Percentiles rank a stretch among this genome's conserved stretches.
Conservation (phyloP, 1,140 invertebrate species). For the Dendrolimus punctatus region DNA sequence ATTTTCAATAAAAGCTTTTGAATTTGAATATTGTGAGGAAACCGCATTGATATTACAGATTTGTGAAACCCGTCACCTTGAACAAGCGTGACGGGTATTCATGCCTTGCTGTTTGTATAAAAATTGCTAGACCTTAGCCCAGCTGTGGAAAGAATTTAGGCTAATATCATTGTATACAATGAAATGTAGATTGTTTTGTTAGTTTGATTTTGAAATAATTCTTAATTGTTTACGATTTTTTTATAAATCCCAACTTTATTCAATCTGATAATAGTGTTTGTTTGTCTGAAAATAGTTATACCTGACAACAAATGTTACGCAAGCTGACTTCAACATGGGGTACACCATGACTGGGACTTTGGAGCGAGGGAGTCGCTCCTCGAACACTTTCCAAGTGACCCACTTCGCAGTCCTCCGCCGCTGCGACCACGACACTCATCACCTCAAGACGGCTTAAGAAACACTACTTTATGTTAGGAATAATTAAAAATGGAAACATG, state of each 20-base stretch:
- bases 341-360: constrained; percentile 90
- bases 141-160: constrained; percentile 1
- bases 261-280: neutral
- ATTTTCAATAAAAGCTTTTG: too few relatives aligned
- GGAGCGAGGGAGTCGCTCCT: constrained; percentile 84
- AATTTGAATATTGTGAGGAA: too few relatives aligned
- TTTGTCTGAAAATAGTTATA: constrained; percentile 72
- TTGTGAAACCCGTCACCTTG: neutral
- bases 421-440: constrained; percentile 60
- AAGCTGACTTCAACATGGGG: constrained; percentile 89
- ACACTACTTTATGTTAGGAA: neutral
- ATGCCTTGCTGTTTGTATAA: neutral
- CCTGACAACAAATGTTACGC: constrained; percentile 84
- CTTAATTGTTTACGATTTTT: neutral
- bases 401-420: constrained; percentile 89
- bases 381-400: constrained; percentile 85
- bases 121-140: too few relatives aligned
- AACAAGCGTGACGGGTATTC: neutral
- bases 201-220: too few relatives aligned
- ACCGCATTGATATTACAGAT: too few relatives aligned
- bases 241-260: neutral
- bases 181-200: too few relatives aligned
- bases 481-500: too few relatives aligned
- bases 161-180: neutral
- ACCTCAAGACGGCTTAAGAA: constrained; percentile 45